Percentiles rank a stretch among this genome's conserved stretches.
Evolutionary conservation across 2,113 vertebrate genomes (phyloP).

Genomic region (Eubucco bourcierii): DNA sequence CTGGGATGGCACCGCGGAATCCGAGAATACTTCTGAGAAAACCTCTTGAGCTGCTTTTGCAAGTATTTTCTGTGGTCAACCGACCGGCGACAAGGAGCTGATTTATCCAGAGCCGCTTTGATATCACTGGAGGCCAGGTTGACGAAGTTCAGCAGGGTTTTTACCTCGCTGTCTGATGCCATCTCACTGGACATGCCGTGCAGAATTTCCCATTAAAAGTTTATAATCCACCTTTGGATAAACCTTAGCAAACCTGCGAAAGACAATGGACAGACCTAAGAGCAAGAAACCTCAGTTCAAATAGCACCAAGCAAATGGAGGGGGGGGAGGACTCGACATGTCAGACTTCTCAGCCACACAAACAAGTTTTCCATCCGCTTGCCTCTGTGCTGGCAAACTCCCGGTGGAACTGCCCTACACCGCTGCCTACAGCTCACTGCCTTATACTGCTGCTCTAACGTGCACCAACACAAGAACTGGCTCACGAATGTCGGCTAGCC

Average conservation of each 20-base stretch:
- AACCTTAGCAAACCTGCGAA: background rate
- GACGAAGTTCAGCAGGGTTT: conserved; percentile 96
- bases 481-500: background rate
- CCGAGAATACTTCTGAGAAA: conserved; percentile 93
- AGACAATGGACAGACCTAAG: background rate
- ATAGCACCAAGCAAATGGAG: background rate
- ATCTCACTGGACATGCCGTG: conserved; percentile 65
- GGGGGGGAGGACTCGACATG: background rate
- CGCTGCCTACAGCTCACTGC: background rate
- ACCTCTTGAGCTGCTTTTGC: conserved; percentile 96
- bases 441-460: background rate
- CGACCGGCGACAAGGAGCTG: conserved; percentile 92
- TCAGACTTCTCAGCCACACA: background rate
- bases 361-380: background rate
- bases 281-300: background rate
- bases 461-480: background rate
- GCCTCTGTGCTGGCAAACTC: accelerated
- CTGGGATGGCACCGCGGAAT: conserved; percentile 83
- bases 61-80: conserved; percentile 98
- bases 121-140: conserved; percentile 98
- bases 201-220: conserved; percentile 72
- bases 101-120: conserved; percentile 96
- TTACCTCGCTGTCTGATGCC: conserved; percentile 97
- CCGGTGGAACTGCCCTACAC: accelerated
- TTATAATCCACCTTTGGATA: background rate